Evolutionary conservation across 2,797 vertebrate species (phyloP).

Genomic region (Orestias chungarensis): DNA sequence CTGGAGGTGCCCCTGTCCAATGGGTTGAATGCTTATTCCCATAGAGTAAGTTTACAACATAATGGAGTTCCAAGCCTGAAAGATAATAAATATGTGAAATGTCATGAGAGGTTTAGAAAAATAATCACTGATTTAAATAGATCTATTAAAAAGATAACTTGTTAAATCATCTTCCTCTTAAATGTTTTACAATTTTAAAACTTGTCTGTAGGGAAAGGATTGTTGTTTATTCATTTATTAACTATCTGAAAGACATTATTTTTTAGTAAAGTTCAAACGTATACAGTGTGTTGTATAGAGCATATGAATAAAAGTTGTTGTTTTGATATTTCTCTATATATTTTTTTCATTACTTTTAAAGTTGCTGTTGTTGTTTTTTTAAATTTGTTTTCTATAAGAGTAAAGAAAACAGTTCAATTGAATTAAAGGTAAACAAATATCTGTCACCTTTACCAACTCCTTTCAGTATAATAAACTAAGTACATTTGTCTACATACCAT

Average conservation of each 20-base stretch:
- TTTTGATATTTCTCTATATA: neutral
- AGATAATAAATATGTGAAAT: constrained; percentile 47
- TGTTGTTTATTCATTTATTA: neutral
- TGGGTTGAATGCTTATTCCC: constrained; percentile 41
- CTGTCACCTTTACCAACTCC: neutral
- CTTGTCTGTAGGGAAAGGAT: neutral
- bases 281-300: neutral
- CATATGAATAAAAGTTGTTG: neutral
- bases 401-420: no score
- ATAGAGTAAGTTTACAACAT: constrained; percentile 59
- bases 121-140: neutral
- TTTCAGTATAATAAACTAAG: neutral
- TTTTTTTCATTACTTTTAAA: neutral
- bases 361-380: neutral
- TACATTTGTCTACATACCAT: neutral
- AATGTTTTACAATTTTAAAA: neutral
- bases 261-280: no score
- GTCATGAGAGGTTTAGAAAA: neutral
- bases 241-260: neutral
- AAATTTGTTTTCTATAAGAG: no score
- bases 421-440: neutral
- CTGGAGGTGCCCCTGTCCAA: neutral
- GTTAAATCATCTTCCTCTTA: neutral
- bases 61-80: constrained; percentile 68
- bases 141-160: neutral